These are phyloP conservation scores for Campylomormyrus numenius DNA, from an alignment of 2,113 vertebrate species.

Conservation along the genomic window DNA sequence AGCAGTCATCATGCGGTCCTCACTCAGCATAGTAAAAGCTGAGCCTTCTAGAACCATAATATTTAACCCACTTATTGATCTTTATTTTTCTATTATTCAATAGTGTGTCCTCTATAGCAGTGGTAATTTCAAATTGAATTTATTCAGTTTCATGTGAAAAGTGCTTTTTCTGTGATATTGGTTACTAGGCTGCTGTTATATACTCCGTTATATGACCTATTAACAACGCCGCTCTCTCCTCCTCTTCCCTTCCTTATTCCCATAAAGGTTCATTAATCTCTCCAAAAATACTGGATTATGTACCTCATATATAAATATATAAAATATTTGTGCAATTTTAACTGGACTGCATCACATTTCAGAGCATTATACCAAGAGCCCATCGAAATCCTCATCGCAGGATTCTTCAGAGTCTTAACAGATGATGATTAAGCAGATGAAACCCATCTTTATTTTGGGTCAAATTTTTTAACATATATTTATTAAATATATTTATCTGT, in stretches of 20 bases:
- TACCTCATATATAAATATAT: slow-evolving; percentile 15
- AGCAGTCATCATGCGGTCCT: background rate
- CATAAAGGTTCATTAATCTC: background rate
- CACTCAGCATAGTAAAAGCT: background rate
- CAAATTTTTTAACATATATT: slow-evolving; percentile 13
- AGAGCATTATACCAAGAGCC: background rate
- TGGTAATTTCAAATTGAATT: background rate
- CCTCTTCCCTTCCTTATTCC: background rate
- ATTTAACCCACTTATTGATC: background rate
- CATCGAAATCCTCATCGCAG: background rate
- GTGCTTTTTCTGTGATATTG: background rate
- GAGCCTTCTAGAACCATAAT: background rate
- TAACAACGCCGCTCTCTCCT: background rate
- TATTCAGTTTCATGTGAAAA: background rate
- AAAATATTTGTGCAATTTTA: slow-evolving; percentile 3
- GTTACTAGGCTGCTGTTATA: background rate
- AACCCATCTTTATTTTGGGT: slow-evolving; percentile 13
- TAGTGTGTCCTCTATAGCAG: background rate
- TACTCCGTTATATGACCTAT: background rate
- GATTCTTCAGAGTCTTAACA: background rate
- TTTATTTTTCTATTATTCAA: slow-evolving; percentile 1
- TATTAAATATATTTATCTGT: slow-evolving; percentile 20
- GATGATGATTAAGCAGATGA: background rate
- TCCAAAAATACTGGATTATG: slow-evolving; percentile 11
- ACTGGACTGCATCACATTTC: background rate